Conservation (phyloP, 1,140 invertebrate species). For the Pissodes strobi region DNA sequence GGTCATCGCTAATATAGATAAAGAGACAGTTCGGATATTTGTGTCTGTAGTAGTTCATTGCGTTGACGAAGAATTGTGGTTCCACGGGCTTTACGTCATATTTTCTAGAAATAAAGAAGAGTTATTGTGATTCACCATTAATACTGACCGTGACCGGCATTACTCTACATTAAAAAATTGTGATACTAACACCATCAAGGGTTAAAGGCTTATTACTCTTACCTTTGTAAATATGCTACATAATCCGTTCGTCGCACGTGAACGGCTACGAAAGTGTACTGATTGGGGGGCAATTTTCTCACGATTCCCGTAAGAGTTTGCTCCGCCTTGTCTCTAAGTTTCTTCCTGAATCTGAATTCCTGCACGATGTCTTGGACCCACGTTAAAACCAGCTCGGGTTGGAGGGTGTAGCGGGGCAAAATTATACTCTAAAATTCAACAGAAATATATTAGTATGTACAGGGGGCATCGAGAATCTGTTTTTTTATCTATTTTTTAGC, state of each 20-base stretch:
- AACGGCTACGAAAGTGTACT: constrained; percentile 61
- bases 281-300: constrained; percentile 45
- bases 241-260: constrained; percentile 68
- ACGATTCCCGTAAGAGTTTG: constrained; percentile 55
- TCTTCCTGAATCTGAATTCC: constrained; percentile 62
- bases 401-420: constrained; percentile 62
- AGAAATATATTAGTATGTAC: not conserved
- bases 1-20: constrained; percentile 67
- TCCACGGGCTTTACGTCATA: constrained; percentile 59
- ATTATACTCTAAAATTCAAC: constrained; percentile 57
- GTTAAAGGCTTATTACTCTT: too few species aligned
- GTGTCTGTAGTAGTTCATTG: constrained; percentile 62
- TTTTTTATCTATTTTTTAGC: too few species aligned
- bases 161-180: not conserved
- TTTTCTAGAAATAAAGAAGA: constrained; percentile 45
- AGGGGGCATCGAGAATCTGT: too few species aligned
- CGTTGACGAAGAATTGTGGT: constrained; percentile 60
- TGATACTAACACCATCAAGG: not conserved
- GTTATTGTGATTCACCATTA: not conserved
- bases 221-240: constrained; percentile 59
- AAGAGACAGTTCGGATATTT: constrained; percentile 63
- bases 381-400: constrained; percentile 61
- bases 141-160: not conserved
- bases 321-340: constrained; percentile 57
- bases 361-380: constrained; percentile 63